Base-by-base conservation (phyloP, 2,113 vertebrate genomes). In the Octodon degus region DNA sequence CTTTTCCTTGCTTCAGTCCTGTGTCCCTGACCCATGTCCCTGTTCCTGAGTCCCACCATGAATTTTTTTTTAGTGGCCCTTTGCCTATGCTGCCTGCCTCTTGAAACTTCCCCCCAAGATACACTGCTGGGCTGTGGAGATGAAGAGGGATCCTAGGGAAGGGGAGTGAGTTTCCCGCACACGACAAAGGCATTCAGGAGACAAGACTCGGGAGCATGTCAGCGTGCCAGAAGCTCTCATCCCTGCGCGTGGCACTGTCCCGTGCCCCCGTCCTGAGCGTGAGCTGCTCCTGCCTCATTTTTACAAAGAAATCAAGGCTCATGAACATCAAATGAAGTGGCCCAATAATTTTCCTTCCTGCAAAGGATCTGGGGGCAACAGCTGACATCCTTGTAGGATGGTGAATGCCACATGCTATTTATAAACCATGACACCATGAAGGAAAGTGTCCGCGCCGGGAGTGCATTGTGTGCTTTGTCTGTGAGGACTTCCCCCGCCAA, bases 341-440 rank as follows among this genome's bases (percentile, higher is more conserved):
- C 85, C 96, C 24, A 24, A 91, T 82, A 62, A 92, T 95, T 94
- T 95, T 97, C 81, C 79, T 80, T 76, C 96, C 95, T 92, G 58
- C 34, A 81, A 94, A 47, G 47, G 89, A 60, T 93, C 40, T 90
- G n/a, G 30, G 84, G 93, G 90, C 55, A 92, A 89, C 25, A 70
- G 34, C 92, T 96, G 63, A 80, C 20, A 50, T 95, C 89, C 95
- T 96, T 96, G 97, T 88, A 95, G 55, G 88, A 81, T 27, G 65
- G 77, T 86, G 82, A 97, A 85, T 95, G 95, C 91, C 93, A 90
- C 58, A 79, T 77, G 72, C 93, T 97, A 94, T 95, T 96, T 97
- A 97, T 97, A 96, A 97, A 96, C 47, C 50, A 72, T 90, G 79
- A 62, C 91, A 97, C 62, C 24, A 93, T 86, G 95, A 92, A 97